These are phyloP conservation scores for Gopherus flavomarginatus DNA, from an alignment of 2,113 vertebrate species.

Conservation along the genomic window DNA sequence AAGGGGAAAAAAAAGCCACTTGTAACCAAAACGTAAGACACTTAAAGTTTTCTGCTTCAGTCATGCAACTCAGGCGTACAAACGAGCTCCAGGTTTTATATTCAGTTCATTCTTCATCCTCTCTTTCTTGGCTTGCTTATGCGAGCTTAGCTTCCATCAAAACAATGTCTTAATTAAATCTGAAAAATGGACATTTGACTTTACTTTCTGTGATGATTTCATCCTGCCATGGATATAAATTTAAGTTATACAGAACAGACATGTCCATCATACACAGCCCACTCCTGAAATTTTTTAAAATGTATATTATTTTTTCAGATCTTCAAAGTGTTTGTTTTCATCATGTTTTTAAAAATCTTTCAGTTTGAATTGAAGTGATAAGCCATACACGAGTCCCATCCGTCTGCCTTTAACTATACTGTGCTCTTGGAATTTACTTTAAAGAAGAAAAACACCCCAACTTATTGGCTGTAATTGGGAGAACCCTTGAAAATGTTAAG, in stretches of 20 bases:
- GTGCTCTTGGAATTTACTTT: background rate
- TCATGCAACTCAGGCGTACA: conserved; percentile 51
- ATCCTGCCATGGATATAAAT: conserved; percentile 55
- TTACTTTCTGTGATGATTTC: conserved; percentile 74
- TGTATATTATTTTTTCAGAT: conserved; percentile 11
- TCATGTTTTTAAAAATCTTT: background rate
- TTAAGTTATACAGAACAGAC: conserved; percentile 59
- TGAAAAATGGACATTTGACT: conserved; percentile 76
- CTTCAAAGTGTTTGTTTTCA: conserved; percentile 35
- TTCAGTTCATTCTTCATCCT: conserved; percentile 73
- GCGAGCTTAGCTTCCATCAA: conserved; percentile 70
- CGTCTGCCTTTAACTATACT: fast-evolving
- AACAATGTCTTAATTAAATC: conserved; percentile 79
- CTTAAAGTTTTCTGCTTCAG: conserved; percentile 34
- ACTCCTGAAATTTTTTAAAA: conserved; percentile 32
- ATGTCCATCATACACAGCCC: background rate
- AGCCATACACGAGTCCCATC: background rate
- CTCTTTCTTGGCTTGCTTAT: conserved; percentile 73
- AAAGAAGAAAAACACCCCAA: background rate
- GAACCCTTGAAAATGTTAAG: background rate
- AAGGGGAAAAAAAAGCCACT: conserved; percentile 50
- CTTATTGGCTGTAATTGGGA: background rate
- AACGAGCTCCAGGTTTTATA: conserved; percentile 74
- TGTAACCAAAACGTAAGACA: conserved; percentile 33
- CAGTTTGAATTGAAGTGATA: background rate